Evolutionary conservation across 1,140 invertebrate genomes (phyloP).

Genomic region (Adoxophyes honmai): DNA sequence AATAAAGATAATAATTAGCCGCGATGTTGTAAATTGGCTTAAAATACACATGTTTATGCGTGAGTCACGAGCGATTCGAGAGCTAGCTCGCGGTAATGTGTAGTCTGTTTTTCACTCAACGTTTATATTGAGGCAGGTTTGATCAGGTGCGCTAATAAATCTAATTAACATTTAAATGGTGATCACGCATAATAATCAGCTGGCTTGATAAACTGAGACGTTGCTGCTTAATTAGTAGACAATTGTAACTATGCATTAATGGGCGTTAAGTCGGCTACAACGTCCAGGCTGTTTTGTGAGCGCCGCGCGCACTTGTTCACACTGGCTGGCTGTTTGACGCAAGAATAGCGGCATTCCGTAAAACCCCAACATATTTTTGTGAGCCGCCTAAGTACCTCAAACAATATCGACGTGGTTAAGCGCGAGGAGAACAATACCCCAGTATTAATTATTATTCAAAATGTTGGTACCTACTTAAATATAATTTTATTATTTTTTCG

Average conservation of each 20-base stretch:
- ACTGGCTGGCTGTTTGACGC: conserved; percentile 37
- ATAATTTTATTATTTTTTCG: too few relatives aligned
- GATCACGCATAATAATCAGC: conserved; percentile 72
- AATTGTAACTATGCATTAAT: conserved; percentile 57
- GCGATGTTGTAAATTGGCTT: neutral
- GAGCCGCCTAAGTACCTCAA: neutral
- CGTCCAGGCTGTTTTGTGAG: conserved; percentile 28
- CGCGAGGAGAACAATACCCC: too few relatives aligned
- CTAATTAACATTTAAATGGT: conserved; percentile 75
- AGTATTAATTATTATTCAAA: neutral
- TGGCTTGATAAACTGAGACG: conserved; percentile 58
- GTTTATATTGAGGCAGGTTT: conserved; percentile 38
- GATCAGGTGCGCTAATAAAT: conserved; percentile 65
- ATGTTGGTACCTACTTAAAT: too few relatives aligned
- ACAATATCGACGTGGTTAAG: neutral
- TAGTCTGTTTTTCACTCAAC: conserved; percentile 30
- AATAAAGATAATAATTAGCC: conserved; percentile 8
- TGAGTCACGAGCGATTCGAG: conserved; percentile 21
- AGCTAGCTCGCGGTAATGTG: neutral
- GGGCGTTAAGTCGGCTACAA: conserved; percentile 49
- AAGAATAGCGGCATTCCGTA: conserved; percentile 19
- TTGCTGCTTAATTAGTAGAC: conserved; percentile 63
- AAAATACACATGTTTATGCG: conserved; percentile 17
- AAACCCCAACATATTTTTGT: neutral
- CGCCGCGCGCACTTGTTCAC: conserved; percentile 46